Percentiles rank a stretch among this genome's conserved stretches.
Conservation (phyloP, 23 tunicate species). For the Diplosoma virens region DNA sequence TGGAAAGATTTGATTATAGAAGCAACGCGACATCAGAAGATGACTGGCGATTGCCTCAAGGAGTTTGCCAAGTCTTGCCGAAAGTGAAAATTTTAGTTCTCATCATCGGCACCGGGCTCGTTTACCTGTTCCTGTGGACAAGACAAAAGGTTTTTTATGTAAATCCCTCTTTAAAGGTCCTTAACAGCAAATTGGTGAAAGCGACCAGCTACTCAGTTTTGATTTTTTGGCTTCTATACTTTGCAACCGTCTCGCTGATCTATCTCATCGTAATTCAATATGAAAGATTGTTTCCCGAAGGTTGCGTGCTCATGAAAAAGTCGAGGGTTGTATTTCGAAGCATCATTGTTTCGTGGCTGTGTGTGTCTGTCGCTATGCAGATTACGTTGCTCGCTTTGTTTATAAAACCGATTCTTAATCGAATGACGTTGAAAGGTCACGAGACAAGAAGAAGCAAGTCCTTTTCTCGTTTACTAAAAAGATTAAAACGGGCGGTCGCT, state of each 20-base stretch:
- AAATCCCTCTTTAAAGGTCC: constrained; percentile 34
- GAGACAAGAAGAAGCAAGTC: not conserved
- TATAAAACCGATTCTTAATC: constrained; percentile 36
- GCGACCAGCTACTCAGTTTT: constrained; percentile 31
- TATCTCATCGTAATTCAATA: constrained; percentile 20
- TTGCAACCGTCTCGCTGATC: constrained; percentile 14
- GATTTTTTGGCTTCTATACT: constrained; percentile 43
- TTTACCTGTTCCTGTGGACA: constrained; percentile 58
- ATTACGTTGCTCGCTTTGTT: constrained; percentile 46
- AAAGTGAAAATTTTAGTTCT: not conserved
- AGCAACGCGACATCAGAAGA: too few relatives aligned
- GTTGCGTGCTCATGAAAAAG: constrained; percentile 5
- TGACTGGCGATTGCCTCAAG: not conserved
- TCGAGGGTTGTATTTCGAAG: not conserved
- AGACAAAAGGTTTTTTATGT: constrained; percentile 73
- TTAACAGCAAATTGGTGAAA: constrained; percentile 39
- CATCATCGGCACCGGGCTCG: constrained; percentile 3
- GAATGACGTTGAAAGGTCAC: not conserved
- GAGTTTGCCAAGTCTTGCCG: not conserved
- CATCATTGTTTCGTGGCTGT: constrained; percentile 49
- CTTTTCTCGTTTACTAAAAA: not conserved
- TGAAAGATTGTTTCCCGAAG: constrained; percentile 17
- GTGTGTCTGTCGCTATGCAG: constrained; percentile 50
- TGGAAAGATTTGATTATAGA: not conserved
- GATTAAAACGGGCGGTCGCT: constrained; percentile 56